These are phyloP conservation scores for Neomonachus schauinslandi DNA, from an alignment of 2,113 vertebrate species.

Conservation along the genomic window DNA sequence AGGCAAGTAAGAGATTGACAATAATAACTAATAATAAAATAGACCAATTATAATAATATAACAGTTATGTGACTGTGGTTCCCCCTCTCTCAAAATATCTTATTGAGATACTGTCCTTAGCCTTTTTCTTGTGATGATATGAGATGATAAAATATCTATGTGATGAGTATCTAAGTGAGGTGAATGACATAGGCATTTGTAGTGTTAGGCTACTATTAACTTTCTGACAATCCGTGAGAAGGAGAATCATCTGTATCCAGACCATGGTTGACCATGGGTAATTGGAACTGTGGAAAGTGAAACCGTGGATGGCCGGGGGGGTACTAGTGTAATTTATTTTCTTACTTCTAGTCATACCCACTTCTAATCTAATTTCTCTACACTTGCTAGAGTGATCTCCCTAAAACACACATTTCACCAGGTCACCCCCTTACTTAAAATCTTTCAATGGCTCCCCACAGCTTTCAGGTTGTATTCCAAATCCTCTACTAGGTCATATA, in stretches of 20 bases:
- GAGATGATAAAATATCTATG: neutral
- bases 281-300: neutral
- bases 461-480: conserved; percentile 30
- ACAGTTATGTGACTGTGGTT: neutral
- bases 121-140: neutral
- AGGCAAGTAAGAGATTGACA: neutral
- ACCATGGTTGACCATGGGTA: neutral
- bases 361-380: neutral
- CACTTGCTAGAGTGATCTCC: conserved; percentile 7
- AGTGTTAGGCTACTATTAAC: neutral
- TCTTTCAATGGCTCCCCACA: neutral
- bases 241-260: neutral
- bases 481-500: conserved; percentile 3
- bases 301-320: neutral
- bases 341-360: neutral
- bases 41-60: neutral
- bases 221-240: neutral
- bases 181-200: neutral
- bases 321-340: neutral
- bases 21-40: neutral
- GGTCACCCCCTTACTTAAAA: conserved; percentile 37
- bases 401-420: conserved; percentile 10
- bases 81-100: neutral
- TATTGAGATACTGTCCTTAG: neutral
- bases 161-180: neutral